Percentiles rank a stretch among this genome's conserved stretches.
These are phyloP conservation scores for Drosophila pachea DNA, from an alignment of 1,140 invertebrate species.

Conservation along the genomic window DNA sequence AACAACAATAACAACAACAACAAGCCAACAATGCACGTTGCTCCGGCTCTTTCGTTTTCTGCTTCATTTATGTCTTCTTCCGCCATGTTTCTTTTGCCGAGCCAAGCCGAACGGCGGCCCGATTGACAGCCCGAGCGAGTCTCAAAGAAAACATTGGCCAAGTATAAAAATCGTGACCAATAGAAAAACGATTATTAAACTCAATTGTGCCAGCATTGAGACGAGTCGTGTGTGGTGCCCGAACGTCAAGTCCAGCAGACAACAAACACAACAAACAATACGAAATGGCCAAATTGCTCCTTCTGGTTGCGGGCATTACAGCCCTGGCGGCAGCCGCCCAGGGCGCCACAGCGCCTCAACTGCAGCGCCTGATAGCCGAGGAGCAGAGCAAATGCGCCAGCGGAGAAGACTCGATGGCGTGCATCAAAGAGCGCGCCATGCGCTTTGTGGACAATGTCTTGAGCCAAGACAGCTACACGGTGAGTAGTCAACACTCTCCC, in stretches of 20 bases:
- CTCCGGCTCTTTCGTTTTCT: slow-evolving; percentile 52
- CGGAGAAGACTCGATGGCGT: slow-evolving; percentile 87
- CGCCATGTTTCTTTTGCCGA: slow-evolving; percentile 62
- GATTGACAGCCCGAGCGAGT: slow-evolving; percentile 19
- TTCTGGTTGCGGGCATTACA: slow-evolving; percentile 56
- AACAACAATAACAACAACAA: slow-evolving; percentile 8
- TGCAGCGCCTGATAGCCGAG: slow-evolving; percentile 86
- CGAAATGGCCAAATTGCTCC: slow-evolving; percentile 68
- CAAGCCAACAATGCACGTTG: slow-evolving; percentile 23
- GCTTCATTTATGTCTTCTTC: slow-evolving; percentile 74
- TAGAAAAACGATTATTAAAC: slow-evolving; percentile 79
- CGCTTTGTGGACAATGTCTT: slow-evolving; percentile 87
- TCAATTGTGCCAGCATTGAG: slow-evolving; percentile 74
- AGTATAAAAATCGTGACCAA: slow-evolving; percentile 79
- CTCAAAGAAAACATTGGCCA: slow-evolving; percentile 60
- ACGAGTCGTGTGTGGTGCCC: slow-evolving; percentile 64
- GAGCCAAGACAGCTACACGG: slow-evolving; percentile 88
- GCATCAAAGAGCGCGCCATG: slow-evolving; percentile 89
- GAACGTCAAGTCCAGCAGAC: slow-evolving; percentile 28
- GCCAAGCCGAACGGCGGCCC: slow-evolving; percentile 12
- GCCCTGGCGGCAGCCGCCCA: slow-evolving; percentile 43
- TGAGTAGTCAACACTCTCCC: slow-evolving; percentile 67
- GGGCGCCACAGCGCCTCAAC: slow-evolving; percentile 82
- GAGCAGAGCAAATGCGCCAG: slow-evolving; percentile 85
- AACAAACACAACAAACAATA: slow-evolving; percentile 24